A percentile compares a stretch with the other conserved stretches of the same genome.
Conservation (phyloP, 2,888 invertebrate species). For the Nephrocerus scutellatus region DNA sequence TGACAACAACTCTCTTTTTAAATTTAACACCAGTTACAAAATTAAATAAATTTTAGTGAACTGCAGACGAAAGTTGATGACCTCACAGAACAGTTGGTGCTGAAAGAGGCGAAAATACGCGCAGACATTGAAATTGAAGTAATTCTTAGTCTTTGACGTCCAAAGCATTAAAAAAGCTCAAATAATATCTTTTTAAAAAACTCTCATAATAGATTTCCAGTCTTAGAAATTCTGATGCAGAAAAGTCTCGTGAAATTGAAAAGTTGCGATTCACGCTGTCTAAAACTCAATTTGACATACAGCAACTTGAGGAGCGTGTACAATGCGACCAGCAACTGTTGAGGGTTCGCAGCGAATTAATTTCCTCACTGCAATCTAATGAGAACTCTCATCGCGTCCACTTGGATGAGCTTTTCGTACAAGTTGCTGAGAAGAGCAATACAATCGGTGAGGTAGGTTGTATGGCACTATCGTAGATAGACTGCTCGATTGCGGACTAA, state of each 20-base stretch:
- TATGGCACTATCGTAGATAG: slow-evolving; percentile 1
- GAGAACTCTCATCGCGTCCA: slow-evolving; percentile 30
- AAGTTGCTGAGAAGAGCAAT: slow-evolving; percentile 29
- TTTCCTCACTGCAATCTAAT: slow-evolving; percentile 34
- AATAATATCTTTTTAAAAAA: too few species aligned
- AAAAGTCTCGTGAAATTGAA: slow-evolving; percentile 28
- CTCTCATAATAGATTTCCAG: too few species aligned
- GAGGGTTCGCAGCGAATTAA: slow-evolving; percentile 32
- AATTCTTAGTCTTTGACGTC: too few species aligned
- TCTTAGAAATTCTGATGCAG: slow-evolving; percentile 19
- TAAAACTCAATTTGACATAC: slow-evolving; percentile 25
- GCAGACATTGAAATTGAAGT: too few species aligned
- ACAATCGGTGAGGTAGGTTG: slow-evolving; percentile 28
- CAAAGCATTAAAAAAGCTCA: too few species aligned
- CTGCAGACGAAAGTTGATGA: too few species aligned
- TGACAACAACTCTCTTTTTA: too few species aligned
- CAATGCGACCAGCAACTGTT: slow-evolving; percentile 31
- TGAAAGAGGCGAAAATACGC: too few species aligned
- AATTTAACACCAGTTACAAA: too few species aligned
- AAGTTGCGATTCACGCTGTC: slow-evolving; percentile 25
- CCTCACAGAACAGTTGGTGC: too few species aligned
- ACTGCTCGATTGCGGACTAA: too few species aligned
- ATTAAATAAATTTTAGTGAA: too few species aligned
- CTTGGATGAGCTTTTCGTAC: slow-evolving; percentile 31
- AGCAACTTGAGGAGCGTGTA: slow-evolving; percentile 32